Evolutionary conservation across 2,113 vertebrate genomes (phyloP), one percentile per base, ranked within the genome.

Genomic region (Leptocoma aspasia): DNA sequence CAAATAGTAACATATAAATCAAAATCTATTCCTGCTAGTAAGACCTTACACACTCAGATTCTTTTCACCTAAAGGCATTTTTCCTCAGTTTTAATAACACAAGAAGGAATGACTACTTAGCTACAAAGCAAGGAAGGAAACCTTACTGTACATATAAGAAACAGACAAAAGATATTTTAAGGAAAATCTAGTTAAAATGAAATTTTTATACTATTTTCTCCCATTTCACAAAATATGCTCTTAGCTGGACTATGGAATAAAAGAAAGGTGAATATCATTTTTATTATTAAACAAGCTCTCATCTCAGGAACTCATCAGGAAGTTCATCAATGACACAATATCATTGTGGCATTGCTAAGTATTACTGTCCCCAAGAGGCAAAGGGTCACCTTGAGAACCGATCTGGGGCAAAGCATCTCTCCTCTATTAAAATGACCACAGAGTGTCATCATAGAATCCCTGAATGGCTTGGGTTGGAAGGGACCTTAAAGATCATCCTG

Each of bases 11-110:
- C n/a, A 57, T 41, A 63, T 68, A 92, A 92, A 91, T 79, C 72
- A 64, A 57, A 11, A 71, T 61, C 27, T 88, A 49, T 85, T 81
- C 60, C 54, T 91, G 78, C 91, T 78, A 96, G 71, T 50, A 94
- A 47, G 13, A 96, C 77, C 73, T 92, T 80, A 59, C 49, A 90
- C 44, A 60, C 14, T 77, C 96, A 88, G 80, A 92, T 56, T 91
- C 47, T 90, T 90, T 95, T 56, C 52, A 84, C 64, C 90, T 56
- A 47, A 90, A 94, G 91, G 94, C 89, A 91, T 94, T 94, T 72
- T 28, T 92, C 83, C 79, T 96, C 65, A 59, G 63, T 94, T 97
- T 97, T 96, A 97, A 97, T 96, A 94, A 94, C 61, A 95, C 68
- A 93, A 95, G 94, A 96, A 61, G 13, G n/a, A 95, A 94, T 70